Evolutionary conservation across 2,797 vertebrate species (phyloP).

Genomic region (Sparidentex hasta): DNA sequence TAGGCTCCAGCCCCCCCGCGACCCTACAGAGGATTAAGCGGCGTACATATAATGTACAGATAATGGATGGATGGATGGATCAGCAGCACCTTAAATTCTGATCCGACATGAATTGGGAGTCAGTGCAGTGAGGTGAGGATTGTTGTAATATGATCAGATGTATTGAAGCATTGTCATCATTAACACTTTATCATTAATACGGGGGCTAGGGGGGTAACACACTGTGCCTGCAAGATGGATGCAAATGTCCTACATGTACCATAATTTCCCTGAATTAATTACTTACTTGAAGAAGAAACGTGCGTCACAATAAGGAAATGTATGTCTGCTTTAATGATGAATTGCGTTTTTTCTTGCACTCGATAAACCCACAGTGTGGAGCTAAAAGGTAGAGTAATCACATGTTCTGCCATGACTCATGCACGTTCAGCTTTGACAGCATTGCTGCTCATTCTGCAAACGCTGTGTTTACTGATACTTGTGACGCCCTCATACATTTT

Average conservation of each 20-base stretch:
- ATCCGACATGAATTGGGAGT: no score
- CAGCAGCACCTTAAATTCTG: no score
- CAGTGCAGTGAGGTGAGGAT: no score
- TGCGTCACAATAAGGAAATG: background rate
- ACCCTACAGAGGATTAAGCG: no score
- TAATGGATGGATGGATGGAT: no score
- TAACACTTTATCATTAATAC: background rate
- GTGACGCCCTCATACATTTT: background rate
- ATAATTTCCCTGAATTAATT: conserved; percentile 13
- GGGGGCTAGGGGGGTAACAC: background rate
- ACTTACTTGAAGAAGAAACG: conserved; percentile 16
- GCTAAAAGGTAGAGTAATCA: background rate
- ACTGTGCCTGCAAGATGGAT: conserved; percentile 15
- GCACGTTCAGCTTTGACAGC: background rate
- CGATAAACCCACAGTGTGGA: background rate
- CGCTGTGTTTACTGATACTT: background rate
- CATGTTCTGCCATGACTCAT: background rate
- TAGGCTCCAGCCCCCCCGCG: no score
- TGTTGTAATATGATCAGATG: no score
- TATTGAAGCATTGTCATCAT: background rate
- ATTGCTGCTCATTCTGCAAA: conserved; percentile 1
- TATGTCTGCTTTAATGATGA: background rate
- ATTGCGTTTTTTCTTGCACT: background rate
- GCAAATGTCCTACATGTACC: background rate
- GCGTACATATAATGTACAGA: no score